A percentile compares a stretch with the other conserved stretches of the same genome.
Conservation (phyloP, 2,797 vertebrate genomes). For the Pangasius sanitwongsei region DNA sequence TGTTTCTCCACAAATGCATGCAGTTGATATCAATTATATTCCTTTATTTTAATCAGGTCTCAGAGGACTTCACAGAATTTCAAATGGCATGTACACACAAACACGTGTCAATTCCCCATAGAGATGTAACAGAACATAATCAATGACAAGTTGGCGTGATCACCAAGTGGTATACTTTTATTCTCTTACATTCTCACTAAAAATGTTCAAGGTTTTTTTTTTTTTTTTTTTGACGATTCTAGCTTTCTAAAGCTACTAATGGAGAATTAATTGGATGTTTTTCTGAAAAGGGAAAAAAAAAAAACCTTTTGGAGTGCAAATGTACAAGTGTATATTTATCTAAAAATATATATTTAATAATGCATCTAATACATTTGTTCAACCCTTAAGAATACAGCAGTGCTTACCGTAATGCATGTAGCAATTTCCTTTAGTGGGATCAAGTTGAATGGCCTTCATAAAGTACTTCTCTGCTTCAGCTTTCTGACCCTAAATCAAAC, state of each 20-base stretch:
- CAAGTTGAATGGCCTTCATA: slow-evolving; percentile 94
- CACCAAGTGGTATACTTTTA: too few species aligned
- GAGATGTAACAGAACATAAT: background rate
- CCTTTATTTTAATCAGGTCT: background rate
- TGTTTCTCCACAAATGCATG: background rate
- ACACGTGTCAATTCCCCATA: slow-evolving; percentile 16
- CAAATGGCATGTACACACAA: slow-evolving; percentile 21
- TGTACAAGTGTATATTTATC: background rate
- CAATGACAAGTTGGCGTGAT: too few species aligned
- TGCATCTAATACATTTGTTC: background rate
- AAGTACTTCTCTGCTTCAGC: slow-evolving; percentile 94
- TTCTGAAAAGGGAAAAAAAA: background rate
- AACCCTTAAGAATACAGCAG: background rate
- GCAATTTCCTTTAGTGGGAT: slow-evolving; percentile 96
- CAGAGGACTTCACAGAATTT: background rate
- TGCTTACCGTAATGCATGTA: slow-evolving; percentile 99
- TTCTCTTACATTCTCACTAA: too few species aligned
- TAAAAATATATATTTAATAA: background rate
- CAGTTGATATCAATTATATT: slow-evolving; percentile 9
- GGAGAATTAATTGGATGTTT: background rate
- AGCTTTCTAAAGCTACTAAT: background rate
- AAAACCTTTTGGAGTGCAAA: background rate
- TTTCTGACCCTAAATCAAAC: slow-evolving; percentile 86
- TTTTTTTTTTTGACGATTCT: background rate
- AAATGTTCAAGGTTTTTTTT: too few species aligned